These are phyloP conservation scores for Genyomyrus donnyi DNA, from an alignment of 2,113 vertebrate species.

Conservation along the genomic window DNA sequence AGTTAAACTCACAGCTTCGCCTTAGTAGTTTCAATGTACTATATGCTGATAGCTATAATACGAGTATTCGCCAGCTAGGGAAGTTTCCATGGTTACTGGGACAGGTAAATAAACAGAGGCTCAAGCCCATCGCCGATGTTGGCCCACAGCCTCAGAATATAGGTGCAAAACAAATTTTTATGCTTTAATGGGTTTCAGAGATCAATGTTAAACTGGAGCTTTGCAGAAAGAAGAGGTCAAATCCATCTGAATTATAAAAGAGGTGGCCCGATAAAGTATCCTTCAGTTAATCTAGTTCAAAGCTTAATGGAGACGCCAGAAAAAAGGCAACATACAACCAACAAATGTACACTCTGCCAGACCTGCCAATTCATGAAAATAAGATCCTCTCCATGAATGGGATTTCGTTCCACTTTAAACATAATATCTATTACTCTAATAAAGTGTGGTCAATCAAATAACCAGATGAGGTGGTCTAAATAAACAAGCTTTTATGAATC, in stretches of 20 bases:
- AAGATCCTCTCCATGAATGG: not conserved
- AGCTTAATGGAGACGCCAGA: not conserved
- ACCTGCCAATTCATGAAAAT: not conserved
- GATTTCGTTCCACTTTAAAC: not conserved
- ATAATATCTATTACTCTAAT: not conserved
- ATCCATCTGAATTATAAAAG: not conserved
- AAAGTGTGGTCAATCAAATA: not conserved
- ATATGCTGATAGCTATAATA: slow-evolving; percentile 7
- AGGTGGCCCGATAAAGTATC: not conserved
- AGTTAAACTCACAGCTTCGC: not conserved
- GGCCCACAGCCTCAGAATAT: slow-evolving; percentile 9
- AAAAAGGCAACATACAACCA: not conserved
- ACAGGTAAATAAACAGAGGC: slow-evolving; percentile 38
- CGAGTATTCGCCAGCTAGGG: slow-evolving; percentile 20
- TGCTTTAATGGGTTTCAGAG: not conserved
- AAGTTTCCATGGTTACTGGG: slow-evolving; percentile 42
- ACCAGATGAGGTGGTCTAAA: not conserved
- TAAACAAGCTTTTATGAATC: not conserved
- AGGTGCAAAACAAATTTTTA: slow-evolving; percentile 3
- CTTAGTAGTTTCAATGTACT: not conserved
- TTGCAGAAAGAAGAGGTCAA: not conserved
- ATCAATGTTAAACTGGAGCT: not conserved
- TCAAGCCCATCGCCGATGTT: slow-evolving; percentile 13
- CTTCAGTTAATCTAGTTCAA: not conserved
- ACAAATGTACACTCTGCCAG: not conserved